These are phyloP conservation scores for Myopa testacea DNA, from an alignment of 2,888 invertebrate species.

Conservation along the genomic window DNA sequence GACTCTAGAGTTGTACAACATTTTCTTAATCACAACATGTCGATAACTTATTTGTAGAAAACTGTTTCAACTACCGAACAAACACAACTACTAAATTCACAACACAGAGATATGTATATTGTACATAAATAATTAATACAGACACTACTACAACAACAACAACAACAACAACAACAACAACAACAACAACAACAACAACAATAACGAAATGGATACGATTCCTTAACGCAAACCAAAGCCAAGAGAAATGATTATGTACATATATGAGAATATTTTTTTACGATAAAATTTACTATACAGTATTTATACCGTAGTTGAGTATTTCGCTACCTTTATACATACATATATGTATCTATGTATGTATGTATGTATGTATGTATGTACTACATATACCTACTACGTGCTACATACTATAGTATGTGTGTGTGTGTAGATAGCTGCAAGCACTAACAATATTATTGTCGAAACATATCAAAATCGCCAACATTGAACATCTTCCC, in stretches of 20 bases:
- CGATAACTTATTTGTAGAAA: constrained; percentile 65
- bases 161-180: constrained; percentile 4
- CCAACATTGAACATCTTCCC: constrained; percentile 45
- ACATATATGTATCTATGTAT: neutral
- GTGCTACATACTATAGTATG: neutral
- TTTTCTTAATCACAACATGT: constrained; percentile 67
- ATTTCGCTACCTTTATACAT: neutral
- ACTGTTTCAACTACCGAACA: constrained; percentile 29
- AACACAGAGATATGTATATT: neutral
- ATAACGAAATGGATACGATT: neutral
- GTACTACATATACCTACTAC: neutral
- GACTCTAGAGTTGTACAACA: constrained; percentile 64
- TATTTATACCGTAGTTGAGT: neutral
- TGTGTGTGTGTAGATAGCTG: neutral
- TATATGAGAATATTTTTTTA: constrained; percentile 7
- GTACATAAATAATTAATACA: constrained; percentile 2
- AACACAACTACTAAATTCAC: constrained; percentile 32
- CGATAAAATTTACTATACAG: neutral
- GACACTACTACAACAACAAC: constrained; percentile 21
- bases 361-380: neutral
- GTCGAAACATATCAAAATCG: constrained; percentile 33
- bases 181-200: constrained; percentile 5
- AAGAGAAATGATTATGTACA: neutral
- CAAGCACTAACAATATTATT: neutral
- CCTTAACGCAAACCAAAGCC: neutral